phyloP scores from a whole-genome alignment of 2,888 invertebrate genomes.

The Patella depressa region DNA sequence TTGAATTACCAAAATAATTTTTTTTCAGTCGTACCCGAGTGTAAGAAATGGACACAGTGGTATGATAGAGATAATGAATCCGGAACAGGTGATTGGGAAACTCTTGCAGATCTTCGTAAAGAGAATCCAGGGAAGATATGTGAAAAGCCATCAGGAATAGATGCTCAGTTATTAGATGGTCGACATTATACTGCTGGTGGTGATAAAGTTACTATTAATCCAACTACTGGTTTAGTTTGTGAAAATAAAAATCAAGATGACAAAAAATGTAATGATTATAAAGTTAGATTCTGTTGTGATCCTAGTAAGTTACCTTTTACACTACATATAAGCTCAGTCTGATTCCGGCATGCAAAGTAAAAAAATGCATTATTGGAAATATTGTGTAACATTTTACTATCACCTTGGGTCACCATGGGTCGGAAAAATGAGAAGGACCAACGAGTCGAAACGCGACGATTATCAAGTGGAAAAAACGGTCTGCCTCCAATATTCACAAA shows the following conservation, averaged over 20 bases:
- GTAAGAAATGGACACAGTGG: neutral
- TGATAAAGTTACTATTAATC: neutral
- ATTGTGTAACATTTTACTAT: too few species aligned
- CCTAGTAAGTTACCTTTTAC: too few species aligned
- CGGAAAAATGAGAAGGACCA: too few species aligned
- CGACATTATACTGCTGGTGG: neutral
- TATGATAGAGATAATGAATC: slow-evolving; percentile 4
- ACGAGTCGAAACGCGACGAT: too few species aligned
- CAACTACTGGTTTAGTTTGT: neutral
- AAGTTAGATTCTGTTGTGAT: slow-evolving; percentile 10
- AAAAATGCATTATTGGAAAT: too few species aligned
- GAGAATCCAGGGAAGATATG: neutral
- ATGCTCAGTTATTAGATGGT: neutral
- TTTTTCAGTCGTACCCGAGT: too few species aligned
- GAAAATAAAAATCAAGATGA: neutral
- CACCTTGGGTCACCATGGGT: too few species aligned
- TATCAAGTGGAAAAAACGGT: too few species aligned
- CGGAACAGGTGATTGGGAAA: neutral
- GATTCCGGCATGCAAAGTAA: too few species aligned
- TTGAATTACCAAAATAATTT: too few species aligned
- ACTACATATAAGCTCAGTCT: too few species aligned
- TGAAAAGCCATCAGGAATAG: neutral
- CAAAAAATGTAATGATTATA: neutral
- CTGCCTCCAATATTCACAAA: too few species aligned
- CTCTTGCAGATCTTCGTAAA: neutral